Base-by-base conservation (phyloP, 2,888 invertebrate species). In the Serrognathus titanus region DNA sequence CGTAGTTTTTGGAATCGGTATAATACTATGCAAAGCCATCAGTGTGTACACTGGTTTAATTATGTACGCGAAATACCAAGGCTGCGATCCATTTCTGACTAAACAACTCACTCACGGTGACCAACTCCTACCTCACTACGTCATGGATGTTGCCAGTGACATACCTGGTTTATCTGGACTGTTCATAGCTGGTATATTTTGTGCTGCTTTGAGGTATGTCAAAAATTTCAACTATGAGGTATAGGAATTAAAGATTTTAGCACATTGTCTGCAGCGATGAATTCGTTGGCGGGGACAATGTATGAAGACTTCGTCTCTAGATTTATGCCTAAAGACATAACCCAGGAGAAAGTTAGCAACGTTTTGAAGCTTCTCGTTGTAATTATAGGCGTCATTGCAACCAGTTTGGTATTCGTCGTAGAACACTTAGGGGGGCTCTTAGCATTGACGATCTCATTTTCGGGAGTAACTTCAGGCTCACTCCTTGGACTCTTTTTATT, bases 131-230 rank as follows among this genome's bases (percentile, higher is more conserved):
- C 88, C 89, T 0, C 83, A 84, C 66, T 89, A 86, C 67, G 82
- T 89, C 5, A 86, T 88, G 80, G 86, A 86, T 63, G 77, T 85
- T 12, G 81, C 88, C 0, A 75, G 78, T 0, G 76, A 81, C 71
- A 80, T 86, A 65, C 85, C 85, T 10, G 89, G 89, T 0, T 79
- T 90, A 43, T 85, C 88, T 31, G 90, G 89, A 1, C 80, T 89
- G 48, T 89, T 90, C 66, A 81, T 88, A 1, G 87, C 89, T 35
- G 85, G 88, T 11, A 80, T 89, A 45, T 87, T 89, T 65, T 86
- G 87, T 66, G 87, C 89, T 0, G 86, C 87, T 0, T 79, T 89
- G 13, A 84, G 81, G 81, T 85, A 61, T 48, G 16, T n/a, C n/a
- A n/a, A n/a, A n/a, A n/a, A n/a, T n/a, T n/a, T n/a, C n/a, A n/a